Conservation (phyloP, 2,113 vertebrate genomes). For the Pyrgilauda ruficollis region DNA sequence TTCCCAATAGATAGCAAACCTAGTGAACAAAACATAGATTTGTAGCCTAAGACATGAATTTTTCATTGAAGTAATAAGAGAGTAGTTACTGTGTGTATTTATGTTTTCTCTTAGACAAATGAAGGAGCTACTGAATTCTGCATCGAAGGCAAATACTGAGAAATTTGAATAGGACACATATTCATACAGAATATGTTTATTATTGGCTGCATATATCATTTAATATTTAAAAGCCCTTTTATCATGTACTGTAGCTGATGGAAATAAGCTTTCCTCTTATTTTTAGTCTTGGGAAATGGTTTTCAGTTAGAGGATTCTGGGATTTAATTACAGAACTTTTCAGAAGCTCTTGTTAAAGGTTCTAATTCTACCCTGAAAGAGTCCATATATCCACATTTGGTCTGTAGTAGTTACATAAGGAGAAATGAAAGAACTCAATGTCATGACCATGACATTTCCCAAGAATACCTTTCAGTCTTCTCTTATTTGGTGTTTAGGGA, state of each 20-base stretch:
- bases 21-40: background rate
- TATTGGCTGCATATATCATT: background rate
- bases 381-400: background rate
- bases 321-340: background rate
- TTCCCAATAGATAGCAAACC: background rate
- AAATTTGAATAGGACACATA: background rate
- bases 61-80: background rate
- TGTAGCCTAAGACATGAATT: background rate
- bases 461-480: background rate
- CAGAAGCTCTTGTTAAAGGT: background rate
- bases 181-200: background rate
- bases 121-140: background rate
- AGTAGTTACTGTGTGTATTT: background rate
- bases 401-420: background rate
- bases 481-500: background rate
- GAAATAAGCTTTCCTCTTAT: background rate
- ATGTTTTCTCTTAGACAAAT: background rate
- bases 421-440: background rate
- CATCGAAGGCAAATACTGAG: background rate
- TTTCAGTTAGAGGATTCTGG: background rate
- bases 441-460: background rate
- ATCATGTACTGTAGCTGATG: background rate
- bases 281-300: background rate
- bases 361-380: background rate
- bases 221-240: constrained; percentile 18